Evolutionary conservation across 2,113 vertebrate species (phyloP).

Genomic region (Nesogale talazaci): DNA sequence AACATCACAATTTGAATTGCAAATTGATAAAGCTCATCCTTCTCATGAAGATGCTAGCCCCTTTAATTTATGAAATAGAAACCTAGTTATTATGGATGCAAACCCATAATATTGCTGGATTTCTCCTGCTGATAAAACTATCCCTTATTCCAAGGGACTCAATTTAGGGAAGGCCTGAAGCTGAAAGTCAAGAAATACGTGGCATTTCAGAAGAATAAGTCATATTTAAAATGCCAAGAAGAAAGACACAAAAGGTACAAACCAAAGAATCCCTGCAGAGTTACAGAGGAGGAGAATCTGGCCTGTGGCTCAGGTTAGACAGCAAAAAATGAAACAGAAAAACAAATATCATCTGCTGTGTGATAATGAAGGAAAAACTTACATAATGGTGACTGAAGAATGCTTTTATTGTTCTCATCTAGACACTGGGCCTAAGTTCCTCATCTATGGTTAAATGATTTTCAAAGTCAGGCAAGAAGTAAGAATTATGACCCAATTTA

Average conservation of each 20-base stretch:
- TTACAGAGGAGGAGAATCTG: constrained; percentile 67
- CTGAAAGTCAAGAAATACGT: constrained; percentile 45
- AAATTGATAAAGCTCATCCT: constrained; percentile 39
- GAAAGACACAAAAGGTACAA: constrained; percentile 63
- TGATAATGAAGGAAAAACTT: constrained; percentile 59
- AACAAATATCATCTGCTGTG: constrained; percentile 67
- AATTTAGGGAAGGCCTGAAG: background rate
- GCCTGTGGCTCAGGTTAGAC: constrained; percentile 69
- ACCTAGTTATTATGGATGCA: background rate
- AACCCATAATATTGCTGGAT: background rate
- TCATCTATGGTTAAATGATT: constrained; percentile 45
- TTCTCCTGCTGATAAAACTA: constrained; percentile 47
- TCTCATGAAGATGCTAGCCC: background rate
- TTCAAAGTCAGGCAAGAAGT: constrained; percentile 42
- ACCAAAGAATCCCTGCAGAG: constrained; percentile 42
- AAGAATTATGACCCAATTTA: background rate
- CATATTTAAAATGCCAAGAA: constrained; percentile 61
- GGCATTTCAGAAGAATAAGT: constrained; percentile 27
- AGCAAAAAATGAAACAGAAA: constrained; percentile 66
- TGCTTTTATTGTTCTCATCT: constrained; percentile 52
- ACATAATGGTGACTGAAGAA: constrained; percentile 7
- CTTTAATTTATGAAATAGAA: constrained; percentile 33
- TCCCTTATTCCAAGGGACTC: background rate
- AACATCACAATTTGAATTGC: constrained; percentile 16
- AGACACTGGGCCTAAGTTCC: constrained; percentile 35